phyloP scores from a whole-genome alignment of 2,888 invertebrate species.

The Acronicta leporina region DNA sequence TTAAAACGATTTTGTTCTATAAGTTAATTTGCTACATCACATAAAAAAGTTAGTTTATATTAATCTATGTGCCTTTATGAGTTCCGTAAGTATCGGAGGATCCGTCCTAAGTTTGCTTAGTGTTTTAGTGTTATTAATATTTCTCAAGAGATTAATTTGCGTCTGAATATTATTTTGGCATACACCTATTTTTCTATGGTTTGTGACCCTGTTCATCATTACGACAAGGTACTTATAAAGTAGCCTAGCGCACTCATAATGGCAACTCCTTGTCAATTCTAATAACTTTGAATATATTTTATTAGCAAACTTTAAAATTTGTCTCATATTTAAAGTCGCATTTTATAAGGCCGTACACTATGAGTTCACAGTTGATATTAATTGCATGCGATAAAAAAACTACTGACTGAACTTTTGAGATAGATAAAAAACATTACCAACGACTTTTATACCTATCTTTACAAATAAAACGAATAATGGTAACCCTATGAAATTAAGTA shows the following conservation, averaged over 20 bases:
- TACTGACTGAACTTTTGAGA: neutral
- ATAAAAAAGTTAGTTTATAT: conserved; percentile 27
- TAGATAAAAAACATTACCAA: conserved; percentile 9
- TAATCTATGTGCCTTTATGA: conserved; percentile 57
- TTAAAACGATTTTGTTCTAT: conserved; percentile 42
- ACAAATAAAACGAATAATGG: neutral
- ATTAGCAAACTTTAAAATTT: conserved; percentile 1
- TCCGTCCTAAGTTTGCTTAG: conserved; percentile 53
- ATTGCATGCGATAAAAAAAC: neutral
- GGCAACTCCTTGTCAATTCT: conserved; percentile 19
- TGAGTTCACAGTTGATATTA: neutral
- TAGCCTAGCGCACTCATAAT: conserved; percentile 18
- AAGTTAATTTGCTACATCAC: conserved; percentile 42
- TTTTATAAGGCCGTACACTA: conserved; percentile 2
- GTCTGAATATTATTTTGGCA: neutral
- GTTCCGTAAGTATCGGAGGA: conserved; percentile 61
- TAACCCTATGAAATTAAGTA: neutral
- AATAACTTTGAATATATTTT: neutral
- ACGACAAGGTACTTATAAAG: conserved; percentile 2
- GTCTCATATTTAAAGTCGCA: conserved; percentile 26
- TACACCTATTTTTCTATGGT: conserved; percentile 8
- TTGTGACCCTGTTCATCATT: neutral
- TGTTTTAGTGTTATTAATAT: conserved; percentile 12
- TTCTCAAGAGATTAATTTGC: no score
- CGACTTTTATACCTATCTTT: conserved; percentile 16